Evolutionary conservation across 23 tunicate genomes (phyloP).

Genomic region (Oikopleura vanhoeffeni): DNA sequence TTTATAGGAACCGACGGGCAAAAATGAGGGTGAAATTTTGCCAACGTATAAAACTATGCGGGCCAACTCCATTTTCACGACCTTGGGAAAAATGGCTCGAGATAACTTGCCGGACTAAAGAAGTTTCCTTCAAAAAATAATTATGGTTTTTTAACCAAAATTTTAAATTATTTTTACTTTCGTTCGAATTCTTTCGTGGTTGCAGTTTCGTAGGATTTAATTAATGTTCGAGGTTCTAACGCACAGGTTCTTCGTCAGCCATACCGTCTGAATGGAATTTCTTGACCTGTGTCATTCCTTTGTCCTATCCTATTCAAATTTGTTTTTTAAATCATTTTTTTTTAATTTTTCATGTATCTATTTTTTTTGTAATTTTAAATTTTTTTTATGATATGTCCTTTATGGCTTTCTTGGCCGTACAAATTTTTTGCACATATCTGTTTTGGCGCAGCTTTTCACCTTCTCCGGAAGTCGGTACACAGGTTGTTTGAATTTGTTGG

Average conservation of each 20-base stretch:
- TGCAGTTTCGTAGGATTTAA: slow-evolving; percentile 39
- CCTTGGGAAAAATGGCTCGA: no score
- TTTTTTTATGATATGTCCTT: neutral
- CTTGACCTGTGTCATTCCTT: slow-evolving; percentile 81
- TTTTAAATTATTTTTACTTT: slow-evolving; percentile 13
- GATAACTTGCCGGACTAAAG: no score
- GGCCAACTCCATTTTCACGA: no score
- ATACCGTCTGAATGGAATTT: slow-evolving; percentile 58
- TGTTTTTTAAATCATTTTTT: neutral
- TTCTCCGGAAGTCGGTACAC: neutral
- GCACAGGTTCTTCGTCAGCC: slow-evolving; percentile 84
- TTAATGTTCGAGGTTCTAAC: slow-evolving; percentile 54
- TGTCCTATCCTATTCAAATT: neutral
- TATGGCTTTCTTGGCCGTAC: neutral
- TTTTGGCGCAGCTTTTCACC: neutral
- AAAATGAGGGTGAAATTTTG: no score
- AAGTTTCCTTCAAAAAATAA: neutral
- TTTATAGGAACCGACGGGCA: no score
- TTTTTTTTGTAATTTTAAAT: no score
- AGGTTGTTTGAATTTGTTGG: neutral
- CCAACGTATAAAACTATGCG: no score
- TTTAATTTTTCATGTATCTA: neutral
- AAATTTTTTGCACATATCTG: slow-evolving; percentile 12
- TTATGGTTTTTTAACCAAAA: neutral
- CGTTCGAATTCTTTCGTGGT: slow-evolving; percentile 41